Percentiles rank a stretch among this genome's conserved stretches.
These are phyloP conservation scores for Athalia circularis DNA, from an alignment of 2,888 invertebrate species.

Conservation along the genomic window DNA sequence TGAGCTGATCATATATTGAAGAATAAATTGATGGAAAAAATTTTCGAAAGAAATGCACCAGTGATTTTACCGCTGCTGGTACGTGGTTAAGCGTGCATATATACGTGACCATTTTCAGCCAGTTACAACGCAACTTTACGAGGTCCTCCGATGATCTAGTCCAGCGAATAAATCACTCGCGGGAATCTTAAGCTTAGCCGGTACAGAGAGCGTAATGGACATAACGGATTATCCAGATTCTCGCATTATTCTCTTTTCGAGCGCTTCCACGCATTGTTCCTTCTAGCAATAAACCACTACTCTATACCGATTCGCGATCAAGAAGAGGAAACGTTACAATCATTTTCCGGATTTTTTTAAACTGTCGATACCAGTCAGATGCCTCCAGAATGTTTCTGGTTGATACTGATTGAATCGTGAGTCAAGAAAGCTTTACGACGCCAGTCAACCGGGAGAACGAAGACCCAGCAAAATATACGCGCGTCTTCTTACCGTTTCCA, in stretches of 20 bases:
- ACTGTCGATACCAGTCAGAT: slow-evolving; percentile 18
- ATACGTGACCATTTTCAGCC: background rate
- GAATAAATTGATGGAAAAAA: too few species aligned
- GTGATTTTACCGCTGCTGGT: background rate
- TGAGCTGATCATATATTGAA: too few species aligned
- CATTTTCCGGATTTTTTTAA: slow-evolving; percentile 29
- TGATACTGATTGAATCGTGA: slow-evolving; percentile 44
- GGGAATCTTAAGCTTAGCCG: background rate
- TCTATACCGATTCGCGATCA: slow-evolving; percentile 30
- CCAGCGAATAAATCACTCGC: slow-evolving; percentile 31
- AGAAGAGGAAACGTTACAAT: slow-evolving; percentile 34
- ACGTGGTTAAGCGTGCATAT: background rate
- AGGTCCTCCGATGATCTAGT: slow-evolving; percentile 25
- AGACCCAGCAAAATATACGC: background rate
- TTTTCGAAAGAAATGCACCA: slow-evolving; percentile 6
- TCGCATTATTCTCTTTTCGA: slow-evolving; percentile 30
- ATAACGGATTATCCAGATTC: slow-evolving; percentile 31
- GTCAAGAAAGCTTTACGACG: slow-evolving; percentile 28
- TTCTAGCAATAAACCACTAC: slow-evolving; percentile 33
- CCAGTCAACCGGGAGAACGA: background rate
- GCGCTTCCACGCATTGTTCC: slow-evolving; percentile 28
- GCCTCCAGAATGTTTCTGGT: slow-evolving; percentile 16
- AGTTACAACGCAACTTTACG: background rate
- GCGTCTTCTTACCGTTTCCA: background rate
- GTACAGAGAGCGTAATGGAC: slow-evolving; percentile 13